Evolutionary conservation across 2,888 invertebrate genomes (phyloP).

Genomic region (Galerucella calmariensis): DNA sequence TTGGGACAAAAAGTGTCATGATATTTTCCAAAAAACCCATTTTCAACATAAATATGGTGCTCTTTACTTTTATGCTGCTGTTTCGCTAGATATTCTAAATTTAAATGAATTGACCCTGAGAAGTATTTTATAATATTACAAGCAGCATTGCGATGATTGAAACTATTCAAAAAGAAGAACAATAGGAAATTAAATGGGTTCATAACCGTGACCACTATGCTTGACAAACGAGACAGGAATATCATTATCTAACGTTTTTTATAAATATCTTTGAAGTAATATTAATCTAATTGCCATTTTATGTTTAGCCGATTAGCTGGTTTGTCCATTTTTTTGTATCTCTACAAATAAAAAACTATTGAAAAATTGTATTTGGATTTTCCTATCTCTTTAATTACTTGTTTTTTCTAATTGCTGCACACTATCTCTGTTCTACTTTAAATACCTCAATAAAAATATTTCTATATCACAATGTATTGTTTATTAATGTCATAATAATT

Average conservation of each 20-base stretch:
- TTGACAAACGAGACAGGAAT: not conserved
- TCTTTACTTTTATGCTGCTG: not conserved
- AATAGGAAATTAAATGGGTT: constrained; percentile 4
- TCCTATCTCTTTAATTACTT: not conserved
- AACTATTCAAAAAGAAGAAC: not conserved
- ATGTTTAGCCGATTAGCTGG: not conserved
- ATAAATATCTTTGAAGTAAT: not conserved
- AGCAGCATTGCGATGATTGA: not conserved
- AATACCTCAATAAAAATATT: not conserved
- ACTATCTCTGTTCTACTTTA: not conserved
- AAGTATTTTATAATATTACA: not conserved
- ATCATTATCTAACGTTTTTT: not conserved
- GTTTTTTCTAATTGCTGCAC: not conserved
- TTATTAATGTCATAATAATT: not conserved
- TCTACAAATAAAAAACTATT: too few relatives aligned
- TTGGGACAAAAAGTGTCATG: too few relatives aligned
- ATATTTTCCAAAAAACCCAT: too few relatives aligned
- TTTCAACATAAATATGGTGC: too few relatives aligned
- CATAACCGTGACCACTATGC: not conserved
- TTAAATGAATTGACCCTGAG: not conserved
- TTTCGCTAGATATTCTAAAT: not conserved
- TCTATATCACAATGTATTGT: not conserved
- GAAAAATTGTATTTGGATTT: too few relatives aligned
- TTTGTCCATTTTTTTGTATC: too few relatives aligned
- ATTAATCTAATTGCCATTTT: not conserved